Conservation (phyloP, 64 coral and sea anemone genomes). For the Cladopsammia gracilis region DNA sequence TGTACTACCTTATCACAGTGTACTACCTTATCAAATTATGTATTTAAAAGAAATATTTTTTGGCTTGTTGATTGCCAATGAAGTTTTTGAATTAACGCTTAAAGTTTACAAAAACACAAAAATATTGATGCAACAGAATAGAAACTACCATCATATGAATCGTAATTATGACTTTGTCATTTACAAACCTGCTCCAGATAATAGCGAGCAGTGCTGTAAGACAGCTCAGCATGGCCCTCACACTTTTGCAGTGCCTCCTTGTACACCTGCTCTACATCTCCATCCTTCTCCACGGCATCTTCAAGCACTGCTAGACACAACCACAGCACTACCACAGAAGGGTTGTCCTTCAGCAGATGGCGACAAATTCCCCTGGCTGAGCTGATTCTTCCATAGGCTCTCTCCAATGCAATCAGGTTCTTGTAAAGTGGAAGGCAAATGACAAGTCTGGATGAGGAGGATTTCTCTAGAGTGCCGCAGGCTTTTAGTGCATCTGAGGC, state of each 20-base stretch:
- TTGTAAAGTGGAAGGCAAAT: constrained; percentile 81
- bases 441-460: constrained; percentile 37
- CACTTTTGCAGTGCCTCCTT: constrained; percentile 80
- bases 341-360: constrained; percentile 76
- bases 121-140: no score
- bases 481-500: constrained; percentile 89
- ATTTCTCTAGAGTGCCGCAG: constrained; percentile 39
- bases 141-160: no score
- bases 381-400: constrained; percentile 75
- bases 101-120: no score
- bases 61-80: no score
- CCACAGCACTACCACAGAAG: constrained; percentile 82
- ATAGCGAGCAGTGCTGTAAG: constrained; percentile 78
- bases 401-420: constrained; percentile 94
- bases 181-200: constrained; percentile 79
- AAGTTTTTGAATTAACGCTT: no score
- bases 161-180: neutral
- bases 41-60: no score
- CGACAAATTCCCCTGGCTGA: constrained; percentile 90
- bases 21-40: no score
- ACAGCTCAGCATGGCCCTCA: constrained; percentile 62
- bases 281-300: constrained; percentile 39
- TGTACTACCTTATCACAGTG: no score
- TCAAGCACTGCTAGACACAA: constrained; percentile 80
- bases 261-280: constrained; percentile 47